Conservation (phyloP, 2,113 vertebrate genomes). For the Corythaeola cristata region DNA sequence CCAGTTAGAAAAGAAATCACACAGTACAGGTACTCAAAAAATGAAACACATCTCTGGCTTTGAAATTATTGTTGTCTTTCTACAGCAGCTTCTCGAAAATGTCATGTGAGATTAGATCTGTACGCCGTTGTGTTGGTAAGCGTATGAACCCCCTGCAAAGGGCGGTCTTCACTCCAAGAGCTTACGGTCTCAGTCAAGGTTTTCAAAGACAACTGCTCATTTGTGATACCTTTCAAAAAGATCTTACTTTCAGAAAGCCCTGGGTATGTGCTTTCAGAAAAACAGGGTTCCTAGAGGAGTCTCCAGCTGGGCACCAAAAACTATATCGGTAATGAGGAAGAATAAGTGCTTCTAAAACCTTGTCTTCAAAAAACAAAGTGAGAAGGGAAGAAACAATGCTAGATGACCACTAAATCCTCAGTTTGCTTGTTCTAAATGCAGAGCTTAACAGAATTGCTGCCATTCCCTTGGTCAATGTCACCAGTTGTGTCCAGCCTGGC, state of each 20-base stretch:
- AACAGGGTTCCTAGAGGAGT: not conserved
- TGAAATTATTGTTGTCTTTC: slow-evolving; percentile 10
- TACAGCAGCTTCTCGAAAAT: slow-evolving; percentile 27
- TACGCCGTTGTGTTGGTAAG: not conserved
- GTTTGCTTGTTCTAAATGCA: not conserved
- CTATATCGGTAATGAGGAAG: not conserved
- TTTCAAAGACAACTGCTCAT: slow-evolving; percentile 6
- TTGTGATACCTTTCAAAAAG: not conserved
- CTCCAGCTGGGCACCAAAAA: not conserved
- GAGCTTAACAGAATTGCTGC: not conserved
- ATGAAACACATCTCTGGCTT: not conserved
- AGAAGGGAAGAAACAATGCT: not conserved
- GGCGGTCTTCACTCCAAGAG: not conserved
- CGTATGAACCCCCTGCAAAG: not conserved
- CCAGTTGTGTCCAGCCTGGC: not conserved
- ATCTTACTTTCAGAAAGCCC: not conserved
- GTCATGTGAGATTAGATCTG: slow-evolving; percentile 48
- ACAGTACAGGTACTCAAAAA: not conserved
- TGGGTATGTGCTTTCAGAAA: not conserved
- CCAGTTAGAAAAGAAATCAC: not conserved
- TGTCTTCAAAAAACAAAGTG: not conserved
- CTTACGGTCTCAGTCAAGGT: not conserved
- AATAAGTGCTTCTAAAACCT: not conserved
- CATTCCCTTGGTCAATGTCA: not conserved
- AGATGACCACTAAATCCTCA: not conserved